phyloP scores from a whole-genome alignment of 2,113 vertebrate species.

The Rhinichthys klamathensis region DNA sequence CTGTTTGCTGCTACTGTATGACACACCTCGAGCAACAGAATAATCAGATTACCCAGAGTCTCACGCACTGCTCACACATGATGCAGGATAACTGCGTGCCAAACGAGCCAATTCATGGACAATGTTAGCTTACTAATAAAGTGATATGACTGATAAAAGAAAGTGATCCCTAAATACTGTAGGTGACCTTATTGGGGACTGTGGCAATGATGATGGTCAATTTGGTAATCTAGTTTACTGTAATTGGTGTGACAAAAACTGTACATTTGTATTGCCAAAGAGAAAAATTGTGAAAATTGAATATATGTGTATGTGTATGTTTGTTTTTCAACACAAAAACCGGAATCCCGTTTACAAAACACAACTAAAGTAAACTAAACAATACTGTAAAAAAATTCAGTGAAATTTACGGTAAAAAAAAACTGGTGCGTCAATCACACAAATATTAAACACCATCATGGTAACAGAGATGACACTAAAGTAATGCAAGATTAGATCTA shows the following conservation, averaged over 20 bases:
- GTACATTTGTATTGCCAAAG: neutral
- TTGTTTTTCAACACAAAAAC: neutral
- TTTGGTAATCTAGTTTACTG: neutral
- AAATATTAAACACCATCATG: too few relatives aligned
- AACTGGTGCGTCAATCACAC: too few relatives aligned
- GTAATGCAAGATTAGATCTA: too few relatives aligned
- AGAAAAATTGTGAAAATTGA: neutral
- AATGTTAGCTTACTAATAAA: neutral
- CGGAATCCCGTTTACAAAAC: neutral
- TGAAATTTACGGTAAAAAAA: too few relatives aligned
- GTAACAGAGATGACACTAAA: too few relatives aligned
- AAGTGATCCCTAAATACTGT: neutral
- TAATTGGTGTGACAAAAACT: neutral
- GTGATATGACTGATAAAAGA: neutral
- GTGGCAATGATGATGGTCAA: neutral
- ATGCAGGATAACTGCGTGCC: neutral
- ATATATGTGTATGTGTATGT: neutral
- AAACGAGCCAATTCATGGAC: neutral
- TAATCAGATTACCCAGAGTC: conserved; percentile 32
- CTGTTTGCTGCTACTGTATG: neutral
- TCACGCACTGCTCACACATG: neutral
- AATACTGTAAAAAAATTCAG: neutral
- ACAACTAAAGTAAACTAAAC: neutral
- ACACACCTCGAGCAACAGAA: conserved; percentile 15
- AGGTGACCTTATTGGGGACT: neutral